Evolutionary conservation across 1,140 invertebrate genomes (phyloP), one percentile per base, ranked within the genome.

Genomic region (Solenopsis invicta): DNA sequence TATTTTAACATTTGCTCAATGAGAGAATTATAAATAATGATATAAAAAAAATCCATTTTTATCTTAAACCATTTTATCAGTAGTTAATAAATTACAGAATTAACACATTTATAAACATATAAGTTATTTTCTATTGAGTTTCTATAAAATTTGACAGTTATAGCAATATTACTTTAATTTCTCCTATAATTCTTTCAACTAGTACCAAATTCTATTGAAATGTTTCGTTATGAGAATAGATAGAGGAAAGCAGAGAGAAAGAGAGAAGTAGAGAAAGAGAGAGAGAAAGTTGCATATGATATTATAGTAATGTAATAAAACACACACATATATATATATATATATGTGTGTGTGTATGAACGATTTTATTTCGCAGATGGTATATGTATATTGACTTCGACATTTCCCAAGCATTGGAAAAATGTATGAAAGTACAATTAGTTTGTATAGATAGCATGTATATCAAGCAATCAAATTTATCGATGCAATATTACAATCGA

Each of bases 391-490:
- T 29, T 66, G 45, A 29, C 24, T 80, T 52, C 13, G 18, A 62
- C 18, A 80, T 67, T 80, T 80, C 21, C 61, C 76, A 37, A 66
- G 18, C 45, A 78, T 78, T 16, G 74, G 37, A 59, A 76, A 76
- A 61, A 61, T 41, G 37, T 76, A 61, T 56, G 9, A 61, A 76
- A 13, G 29, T 67, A 66, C 13, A 80, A 67, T 67, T 67, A 66
- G 18, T 56, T 66, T 66, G 18, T 21, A 50, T 52, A 80, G 18
- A 67, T 80, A 80, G 21, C 29, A 16, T 37, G 16, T 29, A 52
- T 45, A 45, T 81, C 64, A 56, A 54, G 18, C 41, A 64, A 78
- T 64, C 59, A 48, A 78, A 64, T 66, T 66, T 34, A 34, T 41
- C 67, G 59, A 62, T 16, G 41, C 66, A 62, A 77, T 62, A 62